Conservation (phyloP, 2,888 invertebrate genomes). For the Poecilobothrus nobilitatus region DNA sequence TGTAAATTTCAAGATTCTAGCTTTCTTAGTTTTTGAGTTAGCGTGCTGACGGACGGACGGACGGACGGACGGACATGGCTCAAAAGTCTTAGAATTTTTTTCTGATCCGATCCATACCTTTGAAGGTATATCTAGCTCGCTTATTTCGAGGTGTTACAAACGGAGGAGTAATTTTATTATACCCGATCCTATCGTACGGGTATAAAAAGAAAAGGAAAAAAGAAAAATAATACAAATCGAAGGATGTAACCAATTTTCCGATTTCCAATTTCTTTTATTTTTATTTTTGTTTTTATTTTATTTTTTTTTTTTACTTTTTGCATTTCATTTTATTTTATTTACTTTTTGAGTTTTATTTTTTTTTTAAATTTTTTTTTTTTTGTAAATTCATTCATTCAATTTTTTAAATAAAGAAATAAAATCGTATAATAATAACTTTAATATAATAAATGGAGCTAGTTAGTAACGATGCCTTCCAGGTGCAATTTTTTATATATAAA, state of each 20-base stretch:
- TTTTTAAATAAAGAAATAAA: not conserved
- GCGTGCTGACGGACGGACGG: too few relatives aligned
- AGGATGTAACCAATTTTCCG: not conserved
- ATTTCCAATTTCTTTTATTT: not conserved
- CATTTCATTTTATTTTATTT: not conserved
- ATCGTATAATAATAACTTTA: not conserved
- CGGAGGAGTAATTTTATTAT: too few relatives aligned
- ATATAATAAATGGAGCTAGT: not conserved
- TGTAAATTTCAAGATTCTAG: too few relatives aligned
- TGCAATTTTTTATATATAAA: not conserved
- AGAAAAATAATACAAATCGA: not conserved
- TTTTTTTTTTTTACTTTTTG: too few relatives aligned
- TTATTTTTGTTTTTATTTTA: not conserved
- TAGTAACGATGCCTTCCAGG: constrained; percentile 6
- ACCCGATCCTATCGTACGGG: too few relatives aligned
- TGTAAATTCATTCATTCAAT: not conserved
- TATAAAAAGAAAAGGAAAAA: too few relatives aligned
- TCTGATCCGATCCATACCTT: too few relatives aligned
- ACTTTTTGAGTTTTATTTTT: not conserved
- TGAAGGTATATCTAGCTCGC: too few relatives aligned
- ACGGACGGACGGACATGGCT: too few relatives aligned
- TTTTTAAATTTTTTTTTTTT: not conserved
- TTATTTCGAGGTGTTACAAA: too few relatives aligned
- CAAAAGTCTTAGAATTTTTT: too few relatives aligned
- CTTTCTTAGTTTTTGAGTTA: too few relatives aligned